Base-by-base conservation (phyloP, 2,888 invertebrate species). In the Litoditis marina region DNA sequence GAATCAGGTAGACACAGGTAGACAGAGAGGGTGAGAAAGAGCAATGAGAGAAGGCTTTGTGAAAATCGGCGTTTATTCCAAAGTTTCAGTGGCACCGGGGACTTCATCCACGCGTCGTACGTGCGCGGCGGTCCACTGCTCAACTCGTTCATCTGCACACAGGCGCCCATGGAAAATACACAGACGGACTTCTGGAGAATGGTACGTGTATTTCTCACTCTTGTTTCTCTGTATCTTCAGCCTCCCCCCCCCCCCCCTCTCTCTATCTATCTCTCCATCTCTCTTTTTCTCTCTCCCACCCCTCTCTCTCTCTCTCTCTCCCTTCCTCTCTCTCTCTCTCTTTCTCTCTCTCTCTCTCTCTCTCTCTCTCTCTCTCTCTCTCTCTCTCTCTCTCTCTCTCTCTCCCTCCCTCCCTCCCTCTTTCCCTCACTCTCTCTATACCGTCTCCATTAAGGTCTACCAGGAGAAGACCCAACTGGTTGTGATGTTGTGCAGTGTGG, bases 81-180 rank as follows among this genome's bases (percentile, higher is more conserved):
- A n/a, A n/a, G n/a, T 70, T 71, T 32, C 65, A 78, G 77, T 46
- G 77, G 78, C 31, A 76, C 77, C 2, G 64, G 65, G 49, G 80
- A 80, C 50, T 79, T 79, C 65, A 80, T 81, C 52, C 79, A 81
- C 62, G 80, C 80, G 2, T 77, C 71, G 57, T 73, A 71, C 53
- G 74, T 81, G 7, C 58, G 64, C 22, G 81, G 81, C n/a, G 80
- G 81, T 2, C 79, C 79, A 3, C 68, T 81, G 30, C 58, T 77
- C 53, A 81, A 81, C 66, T 74, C 67, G 16, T 81, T 81, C 68
- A 80, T 81, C 47, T 75, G 77, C 51, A 75, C 81, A 0, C 80
- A 81, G 62, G 72, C 79, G 2, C 80, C 80, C 1, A 68, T 79
- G 32, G 60, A 69, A 13, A 69, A 73, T 49, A 80, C 79, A 0